These are phyloP conservation scores for Colaptes auratus DNA, from an alignment of 2,113 vertebrate species.

Conservation along the genomic window DNA sequence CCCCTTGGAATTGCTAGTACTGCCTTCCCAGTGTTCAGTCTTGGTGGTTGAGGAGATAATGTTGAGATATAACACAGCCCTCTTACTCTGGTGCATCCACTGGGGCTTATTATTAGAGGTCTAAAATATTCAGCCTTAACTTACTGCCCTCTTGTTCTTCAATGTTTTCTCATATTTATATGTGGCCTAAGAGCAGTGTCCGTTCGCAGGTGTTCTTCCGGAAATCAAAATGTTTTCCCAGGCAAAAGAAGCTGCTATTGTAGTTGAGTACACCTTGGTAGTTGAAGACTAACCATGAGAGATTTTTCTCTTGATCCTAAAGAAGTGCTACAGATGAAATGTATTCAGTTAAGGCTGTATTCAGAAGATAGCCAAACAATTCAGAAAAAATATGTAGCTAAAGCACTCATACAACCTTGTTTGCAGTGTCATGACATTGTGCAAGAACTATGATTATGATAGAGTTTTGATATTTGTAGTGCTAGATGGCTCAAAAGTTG, in stretches of 20 bases:
- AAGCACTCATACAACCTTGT: not conserved
- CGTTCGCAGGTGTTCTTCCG: not conserved
- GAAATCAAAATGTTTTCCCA: not conserved
- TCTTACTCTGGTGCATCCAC: not conserved
- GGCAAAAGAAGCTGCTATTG: not conserved
- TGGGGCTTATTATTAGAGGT: not conserved
- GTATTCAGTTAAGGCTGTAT: not conserved
- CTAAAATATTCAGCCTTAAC: not conserved
- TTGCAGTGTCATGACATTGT: not conserved
- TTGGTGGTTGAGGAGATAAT: not conserved
- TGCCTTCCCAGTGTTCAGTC: not conserved
- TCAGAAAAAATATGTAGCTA: not conserved
- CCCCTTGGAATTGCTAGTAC: not conserved
- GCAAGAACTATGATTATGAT: not conserved
- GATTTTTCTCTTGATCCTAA: not conserved
- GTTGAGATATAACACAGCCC: not conserved
- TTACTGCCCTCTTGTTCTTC: not conserved
- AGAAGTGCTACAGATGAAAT: not conserved
- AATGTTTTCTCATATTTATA: not conserved
- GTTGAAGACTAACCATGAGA: not conserved
- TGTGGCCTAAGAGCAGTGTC: not conserved
- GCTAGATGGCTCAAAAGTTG: not conserved
- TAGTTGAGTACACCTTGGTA: not conserved
- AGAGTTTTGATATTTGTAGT: not conserved
- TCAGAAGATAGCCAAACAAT: not conserved